These are phyloP conservation scores for Taxidea taxus DNA, from an alignment of 2,113 vertebrate genomes.

Conservation along the genomic window DNA sequence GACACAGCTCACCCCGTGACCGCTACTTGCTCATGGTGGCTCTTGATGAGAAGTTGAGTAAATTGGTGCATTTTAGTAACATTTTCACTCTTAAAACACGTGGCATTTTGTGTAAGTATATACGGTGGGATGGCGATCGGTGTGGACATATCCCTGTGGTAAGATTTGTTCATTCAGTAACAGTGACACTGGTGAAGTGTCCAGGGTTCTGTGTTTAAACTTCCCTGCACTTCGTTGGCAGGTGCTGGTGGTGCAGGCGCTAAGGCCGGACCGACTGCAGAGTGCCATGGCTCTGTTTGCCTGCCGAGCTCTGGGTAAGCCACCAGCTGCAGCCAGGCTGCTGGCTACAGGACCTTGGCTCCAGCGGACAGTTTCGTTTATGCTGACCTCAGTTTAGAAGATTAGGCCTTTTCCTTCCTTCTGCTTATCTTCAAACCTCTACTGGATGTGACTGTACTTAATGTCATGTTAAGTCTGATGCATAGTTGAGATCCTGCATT, in stretches of 20 bases:
- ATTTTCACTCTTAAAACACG: not conserved
- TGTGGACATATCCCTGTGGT: not conserved
- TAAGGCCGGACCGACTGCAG: slow-evolving; percentile 94
- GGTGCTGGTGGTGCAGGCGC: slow-evolving; percentile 94
- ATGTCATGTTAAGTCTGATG: no score
- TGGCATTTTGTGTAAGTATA: not conserved
- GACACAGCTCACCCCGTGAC: not conserved
- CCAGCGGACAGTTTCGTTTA: no score
- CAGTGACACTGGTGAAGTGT: no score
- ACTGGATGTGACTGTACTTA: no score
- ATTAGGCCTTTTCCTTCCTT: no score
- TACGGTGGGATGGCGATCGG: not conserved
- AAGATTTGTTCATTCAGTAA: not conserved
- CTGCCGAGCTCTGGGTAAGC: slow-evolving; percentile 86
- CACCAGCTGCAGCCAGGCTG: no score
- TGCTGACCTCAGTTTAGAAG: no score
- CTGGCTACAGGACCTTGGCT: no score
- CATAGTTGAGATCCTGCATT: no score
- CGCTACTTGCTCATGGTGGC: not conserved
- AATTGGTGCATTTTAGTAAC: not conserved
- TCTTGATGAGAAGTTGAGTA: not conserved
- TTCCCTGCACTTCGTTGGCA: no score
- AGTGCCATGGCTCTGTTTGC: slow-evolving; percentile 93
- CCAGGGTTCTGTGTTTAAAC: no score
- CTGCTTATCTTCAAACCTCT: no score